These are phyloP conservation scores for Prolemur simus DNA, from an alignment of 2,113 vertebrate genomes.

Conservation along the genomic window DNA sequence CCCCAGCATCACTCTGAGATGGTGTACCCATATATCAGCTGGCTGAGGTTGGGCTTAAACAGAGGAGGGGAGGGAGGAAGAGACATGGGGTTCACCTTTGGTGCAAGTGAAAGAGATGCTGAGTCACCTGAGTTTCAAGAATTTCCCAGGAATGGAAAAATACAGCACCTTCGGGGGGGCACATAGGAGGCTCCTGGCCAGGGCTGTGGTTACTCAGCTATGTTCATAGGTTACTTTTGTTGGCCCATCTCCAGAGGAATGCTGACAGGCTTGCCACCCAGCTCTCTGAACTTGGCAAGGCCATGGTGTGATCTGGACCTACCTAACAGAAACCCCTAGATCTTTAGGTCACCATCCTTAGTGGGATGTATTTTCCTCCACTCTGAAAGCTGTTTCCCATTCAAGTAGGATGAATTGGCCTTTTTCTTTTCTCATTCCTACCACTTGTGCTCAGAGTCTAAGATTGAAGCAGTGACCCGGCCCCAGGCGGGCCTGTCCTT, in stretches of 20 bases:
- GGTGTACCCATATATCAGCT: background rate
- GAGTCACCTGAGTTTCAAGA: conserved; percentile 3
- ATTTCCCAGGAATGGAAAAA: conserved; percentile 56
- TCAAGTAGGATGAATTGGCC: background rate
- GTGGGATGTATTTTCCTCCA: background rate
- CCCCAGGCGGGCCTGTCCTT: conserved; percentile 44
- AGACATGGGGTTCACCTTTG: background rate
- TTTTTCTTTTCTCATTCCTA: conserved; percentile 27
- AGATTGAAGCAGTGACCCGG: background rate
- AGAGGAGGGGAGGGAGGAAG: background rate
- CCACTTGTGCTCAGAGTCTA: background rate
- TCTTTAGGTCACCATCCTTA: background rate
- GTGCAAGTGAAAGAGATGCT: background rate
- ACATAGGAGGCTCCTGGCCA: background rate
- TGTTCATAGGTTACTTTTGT: conserved; percentile 17
- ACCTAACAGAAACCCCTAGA: background rate
- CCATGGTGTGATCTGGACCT: background rate
- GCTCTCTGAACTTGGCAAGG: background rate
- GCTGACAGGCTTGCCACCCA: background rate
- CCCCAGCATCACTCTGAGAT: background rate
- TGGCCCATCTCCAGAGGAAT: background rate
- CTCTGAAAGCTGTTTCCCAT: background rate
- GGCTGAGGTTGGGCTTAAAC: background rate
- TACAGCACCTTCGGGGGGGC: background rate
- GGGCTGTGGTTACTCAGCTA: background rate